Evolutionary conservation across 2,888 invertebrate genomes (phyloP).

Genomic region (Entomobrya multifasciata): DNA sequence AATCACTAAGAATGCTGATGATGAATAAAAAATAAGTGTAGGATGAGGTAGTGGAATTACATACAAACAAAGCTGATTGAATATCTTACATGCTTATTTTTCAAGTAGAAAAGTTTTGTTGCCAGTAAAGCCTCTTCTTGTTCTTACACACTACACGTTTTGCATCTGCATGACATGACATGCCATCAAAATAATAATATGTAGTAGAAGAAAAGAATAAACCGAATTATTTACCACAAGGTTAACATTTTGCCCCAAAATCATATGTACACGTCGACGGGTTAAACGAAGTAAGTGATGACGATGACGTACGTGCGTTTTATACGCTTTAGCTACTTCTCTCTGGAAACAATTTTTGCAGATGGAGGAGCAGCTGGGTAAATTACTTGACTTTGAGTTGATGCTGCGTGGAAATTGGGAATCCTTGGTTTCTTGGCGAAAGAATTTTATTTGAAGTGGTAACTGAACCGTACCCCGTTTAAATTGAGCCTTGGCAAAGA

Average conservation of each 20-base stretch:
- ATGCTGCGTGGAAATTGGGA: slow-evolving; percentile 28
- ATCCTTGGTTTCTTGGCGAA: slow-evolving; percentile 30
- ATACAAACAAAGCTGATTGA: no score
- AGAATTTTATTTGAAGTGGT: slow-evolving; percentile 49
- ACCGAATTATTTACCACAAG: slow-evolving; percentile 34
- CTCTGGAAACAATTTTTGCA: slow-evolving; percentile 53
- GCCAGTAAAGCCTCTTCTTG: no score
- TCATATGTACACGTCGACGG: slow-evolving; percentile 49
- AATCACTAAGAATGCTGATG: slow-evolving; percentile 22
- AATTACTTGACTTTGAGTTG: slow-evolving; percentile 52
- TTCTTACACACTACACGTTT: no score
- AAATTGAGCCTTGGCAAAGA: slow-evolving; percentile 20
- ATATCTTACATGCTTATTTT: neutral
- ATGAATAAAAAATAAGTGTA: neutral
- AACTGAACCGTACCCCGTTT: slow-evolving; percentile 7
- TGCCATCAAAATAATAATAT: neutral
- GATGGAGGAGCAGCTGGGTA: slow-evolving; percentile 55
- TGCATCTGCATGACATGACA: slow-evolving; percentile 7
- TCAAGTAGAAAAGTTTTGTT: neutral
- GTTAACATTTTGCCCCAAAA: slow-evolving; percentile 44
- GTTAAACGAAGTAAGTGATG: slow-evolving; percentile 11
- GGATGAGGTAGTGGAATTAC: neutral
- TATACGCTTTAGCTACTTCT: neutral
- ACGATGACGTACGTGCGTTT: no score
- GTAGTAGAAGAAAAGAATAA: neutral